Conservation (phyloP, 2,888 invertebrate genomes). For the Palloptera scutellata region DNA sequence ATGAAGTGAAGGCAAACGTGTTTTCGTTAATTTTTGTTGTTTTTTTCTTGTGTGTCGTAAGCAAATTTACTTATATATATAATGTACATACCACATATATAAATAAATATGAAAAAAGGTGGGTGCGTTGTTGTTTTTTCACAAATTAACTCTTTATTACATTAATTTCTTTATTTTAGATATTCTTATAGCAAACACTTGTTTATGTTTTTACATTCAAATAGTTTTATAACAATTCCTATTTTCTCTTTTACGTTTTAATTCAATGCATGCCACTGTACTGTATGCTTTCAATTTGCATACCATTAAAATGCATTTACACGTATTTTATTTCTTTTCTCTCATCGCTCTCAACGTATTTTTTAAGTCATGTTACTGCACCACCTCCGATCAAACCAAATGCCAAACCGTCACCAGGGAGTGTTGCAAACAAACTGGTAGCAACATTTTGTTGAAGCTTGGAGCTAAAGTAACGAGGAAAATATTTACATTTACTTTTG, state of each 20-base stretch:
- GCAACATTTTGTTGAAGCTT: background rate
- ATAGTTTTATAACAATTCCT: conserved; percentile 3
- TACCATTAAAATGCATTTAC: conserved; percentile 8
- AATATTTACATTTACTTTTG: conserved; percentile 5
- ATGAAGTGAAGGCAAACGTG: conserved; percentile 5
- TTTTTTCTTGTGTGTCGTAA: background rate
- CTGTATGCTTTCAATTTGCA: background rate
- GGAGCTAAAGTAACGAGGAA: background rate
- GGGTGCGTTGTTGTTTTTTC: no score
- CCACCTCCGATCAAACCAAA: conserved; percentile 16
- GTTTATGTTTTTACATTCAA: background rate
- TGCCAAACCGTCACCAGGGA: conserved; percentile 14
- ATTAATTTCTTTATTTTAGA: background rate
- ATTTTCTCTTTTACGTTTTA: conserved; percentile 1
- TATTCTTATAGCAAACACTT: background rate
- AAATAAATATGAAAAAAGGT: no score
- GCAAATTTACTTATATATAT: background rate
- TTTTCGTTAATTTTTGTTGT: background rate
- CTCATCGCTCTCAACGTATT: conserved; percentile 8
- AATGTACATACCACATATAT: no score
- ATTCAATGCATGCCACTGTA: background rate
- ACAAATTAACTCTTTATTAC: background rate
- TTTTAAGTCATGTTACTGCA: background rate
- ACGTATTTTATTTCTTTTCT: background rate
- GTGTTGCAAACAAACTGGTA: conserved; percentile 22